Evolutionary conservation across 2,888 invertebrate genomes (phyloP), one percentile per base, ranked within the genome.

Genomic region (Eurois occulta): DNA sequence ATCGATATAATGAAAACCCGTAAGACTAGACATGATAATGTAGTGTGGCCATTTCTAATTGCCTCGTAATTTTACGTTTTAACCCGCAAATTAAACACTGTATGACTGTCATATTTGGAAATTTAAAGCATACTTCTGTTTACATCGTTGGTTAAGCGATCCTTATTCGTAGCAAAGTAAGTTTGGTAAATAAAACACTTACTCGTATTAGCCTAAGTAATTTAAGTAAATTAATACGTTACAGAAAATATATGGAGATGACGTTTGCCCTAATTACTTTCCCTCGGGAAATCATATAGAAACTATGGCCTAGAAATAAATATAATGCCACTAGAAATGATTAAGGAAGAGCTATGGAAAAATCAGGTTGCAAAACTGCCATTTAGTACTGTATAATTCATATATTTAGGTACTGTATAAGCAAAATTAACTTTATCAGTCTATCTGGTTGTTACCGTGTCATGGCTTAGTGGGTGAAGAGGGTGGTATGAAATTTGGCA

Each of bases 281-380:
- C 77, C 67, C 38, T 60, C 0, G 62, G 55, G 80, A 71, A 80
- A 80, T 80, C 28, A 71, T 55, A 71, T 0, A 35, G 24, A n/a
- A 80, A 80, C 24, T 35, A 41, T 58, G 35, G 24, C 28, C 11
- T 46, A n/a, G 43, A n/a, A 38, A 35, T 41, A 48, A 41, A 16
- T 16, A 38, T 8, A 16, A n/a, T 0, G n/a, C 24, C 24, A 64
- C 35, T 38, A 24, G 13, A 7, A 16, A 16, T 8, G 3, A 18
- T 5, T n/a, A 41, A 65, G 16, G 38, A 41, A 41, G 16, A 38
- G 6, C 24, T 28, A 8, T n/a, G 41, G 8, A 41, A 65, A 41
- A 8, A 18, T 3, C 2, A 28, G 65, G 41, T 24, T n/a, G 24
- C 24, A 64, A 38, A n/a, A 38, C 38, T 24, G 32, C 10, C 21